phyloP scores from a whole-genome alignment of 2,113 vertebrate genomes.

The Heterotilapia buettikoferi region DNA sequence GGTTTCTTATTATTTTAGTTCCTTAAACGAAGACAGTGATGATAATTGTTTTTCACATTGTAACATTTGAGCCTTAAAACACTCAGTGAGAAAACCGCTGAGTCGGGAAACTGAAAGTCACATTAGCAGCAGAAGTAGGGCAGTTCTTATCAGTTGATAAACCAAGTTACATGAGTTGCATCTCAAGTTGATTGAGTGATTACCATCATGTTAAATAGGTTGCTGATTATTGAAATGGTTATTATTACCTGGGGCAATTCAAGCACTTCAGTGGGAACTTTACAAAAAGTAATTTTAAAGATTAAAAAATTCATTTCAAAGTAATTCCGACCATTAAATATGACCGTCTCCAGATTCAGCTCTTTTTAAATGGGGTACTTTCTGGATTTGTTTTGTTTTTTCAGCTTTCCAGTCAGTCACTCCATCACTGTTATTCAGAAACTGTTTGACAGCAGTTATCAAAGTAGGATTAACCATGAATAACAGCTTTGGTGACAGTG shows the following conservation, averaged over 20 bases:
- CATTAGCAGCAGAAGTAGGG: background rate
- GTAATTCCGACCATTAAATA: background rate
- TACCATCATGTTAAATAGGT: background rate
- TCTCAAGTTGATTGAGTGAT: background rate
- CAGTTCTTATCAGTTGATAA: background rate
- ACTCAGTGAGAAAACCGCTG: background rate
- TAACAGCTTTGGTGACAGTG: background rate
- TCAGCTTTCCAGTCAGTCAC: background rate
- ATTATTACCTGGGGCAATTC: background rate
- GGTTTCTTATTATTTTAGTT: background rate
- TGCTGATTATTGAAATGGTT: background rate
- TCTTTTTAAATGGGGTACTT: background rate
- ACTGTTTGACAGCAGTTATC: background rate
- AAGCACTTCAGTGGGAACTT: background rate
- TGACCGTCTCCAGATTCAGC: background rate
- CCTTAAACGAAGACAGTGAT: fast-evolving
- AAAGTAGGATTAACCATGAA: background rate
- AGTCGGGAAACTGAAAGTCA: background rate
- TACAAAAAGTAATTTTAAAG: background rate
- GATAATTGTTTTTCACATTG: background rate
- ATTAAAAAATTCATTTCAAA: background rate
- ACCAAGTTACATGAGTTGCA: background rate
- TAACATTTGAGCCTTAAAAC: background rate
- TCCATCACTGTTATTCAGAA: background rate
- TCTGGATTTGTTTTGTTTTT: background rate